Percentiles rank a stretch among this genome's conserved stretches.
Evolutionary conservation across 2,113 vertebrate species (phyloP).

Genomic region (Rhinichthys klamathensis): DNA sequence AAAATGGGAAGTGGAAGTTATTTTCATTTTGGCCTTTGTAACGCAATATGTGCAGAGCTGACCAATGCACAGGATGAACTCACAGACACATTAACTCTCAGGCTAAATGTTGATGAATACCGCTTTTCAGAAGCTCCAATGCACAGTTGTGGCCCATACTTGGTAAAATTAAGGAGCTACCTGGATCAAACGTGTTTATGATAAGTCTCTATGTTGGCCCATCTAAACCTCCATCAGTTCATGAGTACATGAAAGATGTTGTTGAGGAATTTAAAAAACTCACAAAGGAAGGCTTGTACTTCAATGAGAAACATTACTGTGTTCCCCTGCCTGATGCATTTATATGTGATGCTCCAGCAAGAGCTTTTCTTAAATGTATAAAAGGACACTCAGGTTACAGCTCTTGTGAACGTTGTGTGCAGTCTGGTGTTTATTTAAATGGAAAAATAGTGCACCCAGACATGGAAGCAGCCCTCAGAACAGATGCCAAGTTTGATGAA

Average conservation of each 20-base stretch:
- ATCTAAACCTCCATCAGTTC: conserved; percentile 6
- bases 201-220: conserved; percentile 18
- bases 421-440: neutral
- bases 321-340: conserved; percentile 8
- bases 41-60: neutral
- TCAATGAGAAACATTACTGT: conserved; percentile 8
- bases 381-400: conserved; percentile 16
- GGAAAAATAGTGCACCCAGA: conserved; percentile 1
- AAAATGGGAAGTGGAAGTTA: neutral
- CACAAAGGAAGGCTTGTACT: conserved; percentile 13
- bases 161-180: neutral
- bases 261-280: conserved; percentile 14
- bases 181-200: neutral
- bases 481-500: too few relatives aligned
- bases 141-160: too few relatives aligned
- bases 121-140: too few relatives aligned
- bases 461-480: conserved; percentile 7
- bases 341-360: conserved; percentile 1
- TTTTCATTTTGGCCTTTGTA: neutral
- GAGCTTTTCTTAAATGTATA: conserved; percentile 14
- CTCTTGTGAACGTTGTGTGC: conserved; percentile 5
- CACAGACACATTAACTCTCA: neutral
- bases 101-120: too few relatives aligned
- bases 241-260: neutral
- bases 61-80: conserved; percentile 4